Base-by-base conservation (phyloP, 2,888 invertebrate genomes). In the Lasioglossum oenotherae region DNA sequence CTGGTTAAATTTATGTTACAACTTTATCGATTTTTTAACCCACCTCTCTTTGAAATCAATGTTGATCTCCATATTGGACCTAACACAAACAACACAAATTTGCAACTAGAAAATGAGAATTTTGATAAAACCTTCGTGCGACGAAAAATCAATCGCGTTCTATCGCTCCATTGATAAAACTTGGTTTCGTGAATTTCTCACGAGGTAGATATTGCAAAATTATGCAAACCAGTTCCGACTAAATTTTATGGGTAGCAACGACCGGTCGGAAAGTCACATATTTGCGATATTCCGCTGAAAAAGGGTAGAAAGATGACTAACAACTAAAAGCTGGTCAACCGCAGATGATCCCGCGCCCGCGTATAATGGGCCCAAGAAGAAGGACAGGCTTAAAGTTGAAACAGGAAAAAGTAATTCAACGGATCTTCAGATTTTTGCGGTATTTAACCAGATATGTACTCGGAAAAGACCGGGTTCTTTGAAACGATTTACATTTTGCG, bases 401-500 rank as follows among this genome's bases (percentile, higher is more conserved):
- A 44, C 2, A 4, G 23, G 53, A 57, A 38, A 41, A n/a, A 49
- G 75, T 46, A 0, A 4, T 19, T 1, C 1, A 0, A 1, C 4
- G 53, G n/a, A 31, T n/a, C 3, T 14, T 19, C 27, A 27, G n/a
- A 12, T 57, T 57, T 57, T 2, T 60, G n/a, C n/a, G 12, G 31
- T 27, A 38, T 67, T 69, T 23, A 8, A 19, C 5, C 31, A 53
- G 46, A n/a, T 72, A 31, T 31, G 2, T 31, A 19, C 38, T 4
- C 16, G 44, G 31, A 38, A 49, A 46, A 16, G 73, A 16, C 5
- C 10, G n/a, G 41, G 14, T 14, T n/a, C 64, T 27, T 57, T 27
- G 49, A 67, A 46, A 53, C 2, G 8, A 81, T 81, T 73, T 77
- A 82, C 82, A 82, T 81, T 14, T 74, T 74, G 76, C 82, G 82